phyloP scores from a whole-genome alignment of 2,113 vertebrate genomes.

The Raphicerus campestris region DNA sequence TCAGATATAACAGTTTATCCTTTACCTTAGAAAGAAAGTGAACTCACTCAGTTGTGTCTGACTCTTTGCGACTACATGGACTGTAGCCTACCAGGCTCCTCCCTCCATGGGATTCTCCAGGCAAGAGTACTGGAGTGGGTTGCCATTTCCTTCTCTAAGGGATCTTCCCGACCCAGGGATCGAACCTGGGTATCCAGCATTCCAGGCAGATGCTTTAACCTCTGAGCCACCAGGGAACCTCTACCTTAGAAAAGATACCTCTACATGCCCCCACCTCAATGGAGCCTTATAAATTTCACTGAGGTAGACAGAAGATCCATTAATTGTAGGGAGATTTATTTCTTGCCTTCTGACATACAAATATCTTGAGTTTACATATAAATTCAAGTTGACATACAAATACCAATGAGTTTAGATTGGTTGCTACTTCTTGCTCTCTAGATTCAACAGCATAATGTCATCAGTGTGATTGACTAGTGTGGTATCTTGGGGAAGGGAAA shows the following conservation, averaged over 20 bases:
- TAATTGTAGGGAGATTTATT: not conserved
- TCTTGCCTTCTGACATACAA: not conserved
- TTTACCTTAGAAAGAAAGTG: not conserved
- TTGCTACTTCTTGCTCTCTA: not conserved
- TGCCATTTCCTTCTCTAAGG: too few species aligned
- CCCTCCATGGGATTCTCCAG: too few species aligned
- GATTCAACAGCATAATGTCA: not conserved
- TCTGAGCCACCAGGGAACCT: too few species aligned
- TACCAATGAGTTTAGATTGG: too few species aligned
- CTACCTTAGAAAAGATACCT: not conserved
- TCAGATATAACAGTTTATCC: not conserved
- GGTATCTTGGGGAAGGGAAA: not conserved
- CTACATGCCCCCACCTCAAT: not conserved
- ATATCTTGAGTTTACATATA: not conserved
- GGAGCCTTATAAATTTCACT: not conserved
- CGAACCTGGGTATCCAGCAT: fast-evolving
- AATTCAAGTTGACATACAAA: not conserved
- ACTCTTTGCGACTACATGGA: too few species aligned
- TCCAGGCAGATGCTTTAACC: too few species aligned
- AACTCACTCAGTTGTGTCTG: fast-evolving
- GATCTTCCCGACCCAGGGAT: too few species aligned
- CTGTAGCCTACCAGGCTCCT: too few species aligned
- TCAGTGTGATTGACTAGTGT: not conserved
- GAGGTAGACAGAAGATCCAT: not conserved
- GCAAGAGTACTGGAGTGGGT: too few species aligned